These are phyloP conservation scores for Sarotherodon lohbergeri DNA, from an alignment of 2,113 vertebrate genomes.

Conservation along the genomic window DNA sequence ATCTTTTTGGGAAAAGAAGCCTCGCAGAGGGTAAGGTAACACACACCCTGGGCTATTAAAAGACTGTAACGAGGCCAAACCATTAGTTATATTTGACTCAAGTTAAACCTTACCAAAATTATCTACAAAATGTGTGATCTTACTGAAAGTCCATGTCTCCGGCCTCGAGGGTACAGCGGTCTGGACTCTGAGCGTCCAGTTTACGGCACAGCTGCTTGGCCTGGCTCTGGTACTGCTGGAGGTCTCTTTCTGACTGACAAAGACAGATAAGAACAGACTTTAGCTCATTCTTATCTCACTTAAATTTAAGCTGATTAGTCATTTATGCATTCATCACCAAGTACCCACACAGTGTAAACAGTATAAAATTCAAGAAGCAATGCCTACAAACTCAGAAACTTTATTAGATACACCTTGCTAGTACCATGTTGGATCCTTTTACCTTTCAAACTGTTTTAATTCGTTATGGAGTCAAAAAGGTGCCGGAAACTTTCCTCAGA, in stretches of 20 bases:
- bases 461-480: not conserved
- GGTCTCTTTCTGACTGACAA: slow-evolving; percentile 83
- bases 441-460: not conserved
- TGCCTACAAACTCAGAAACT: not conserved
- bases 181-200: slow-evolving; percentile 90
- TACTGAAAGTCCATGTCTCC: slow-evolving; percentile 90
- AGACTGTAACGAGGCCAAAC: slow-evolving; percentile 62
- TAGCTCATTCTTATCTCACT: not conserved
- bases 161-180: slow-evolving; percentile 88
- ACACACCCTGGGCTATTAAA: slow-evolving; percentile 88
- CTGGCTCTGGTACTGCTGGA: slow-evolving; percentile 93
- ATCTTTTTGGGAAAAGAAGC: slow-evolving; percentile 87
- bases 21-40: slow-evolving; percentile 91
- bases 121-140: slow-evolving; percentile 56
- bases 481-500: not conserved
- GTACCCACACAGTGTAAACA: not conserved
- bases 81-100: not conserved
- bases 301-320: not conserved
- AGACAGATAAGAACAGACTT: not conserved
- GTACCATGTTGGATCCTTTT: not conserved
- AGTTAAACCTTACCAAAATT: not conserved
- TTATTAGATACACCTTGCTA: not conserved
- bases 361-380: not conserved
- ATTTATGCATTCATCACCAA: not conserved
- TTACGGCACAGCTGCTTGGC: slow-evolving; percentile 93